These are phyloP conservation scores for Globodera rostochiensis DNA, from an alignment of 1,140 invertebrate species.

Conservation along the genomic window DNA sequence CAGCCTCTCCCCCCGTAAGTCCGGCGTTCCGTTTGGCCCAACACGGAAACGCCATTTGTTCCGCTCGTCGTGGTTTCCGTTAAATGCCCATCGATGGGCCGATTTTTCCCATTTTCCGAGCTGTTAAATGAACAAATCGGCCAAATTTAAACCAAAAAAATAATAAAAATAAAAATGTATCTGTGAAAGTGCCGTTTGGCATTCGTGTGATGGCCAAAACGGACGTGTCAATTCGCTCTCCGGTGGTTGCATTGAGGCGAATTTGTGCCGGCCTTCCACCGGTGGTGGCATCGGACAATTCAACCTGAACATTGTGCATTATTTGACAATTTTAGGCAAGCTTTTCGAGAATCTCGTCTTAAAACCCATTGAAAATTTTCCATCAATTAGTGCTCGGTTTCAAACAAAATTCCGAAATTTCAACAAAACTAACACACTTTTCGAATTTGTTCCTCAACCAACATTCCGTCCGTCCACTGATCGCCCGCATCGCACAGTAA, in stretches of 20 bases:
- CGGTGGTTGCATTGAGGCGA: conserved; percentile 27
- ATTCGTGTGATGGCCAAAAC: conserved; percentile 49
- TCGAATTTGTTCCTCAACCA: conserved; percentile 46
- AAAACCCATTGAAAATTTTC: not conserved
- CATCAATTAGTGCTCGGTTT: too few species aligned
- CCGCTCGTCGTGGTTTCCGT: conserved; percentile 47
- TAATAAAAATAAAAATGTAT: conserved; percentile 30
- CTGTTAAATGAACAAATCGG: conserved; percentile 39
- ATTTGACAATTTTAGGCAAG: too few species aligned
- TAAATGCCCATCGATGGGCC: conserved; percentile 50
- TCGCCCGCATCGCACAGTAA: conserved; percentile 61
- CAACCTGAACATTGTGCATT: not conserved
- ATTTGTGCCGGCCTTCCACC: not conserved
- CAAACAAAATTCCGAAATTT: conserved; percentile 23
- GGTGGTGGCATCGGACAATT: not conserved
- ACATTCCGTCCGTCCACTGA: conserved; percentile 56
- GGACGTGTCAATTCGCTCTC: conserved; percentile 40
- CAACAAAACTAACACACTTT: conserved; percentile 39
- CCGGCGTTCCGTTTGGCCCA: conserved; percentile 35
- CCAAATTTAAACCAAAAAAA: not conserved
- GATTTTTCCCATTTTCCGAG: conserved; percentile 54
- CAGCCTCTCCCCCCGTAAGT: conserved; percentile 55
- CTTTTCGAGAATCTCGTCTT: too few species aligned
- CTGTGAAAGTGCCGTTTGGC: conserved; percentile 52
- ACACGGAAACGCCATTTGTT: conserved; percentile 62